Percentiles rank a stretch among this genome's conserved stretches.
Evolutionary conservation across 2,113 vertebrate genomes (phyloP).

Genomic region (Phrynosoma blainvillii): DNA sequence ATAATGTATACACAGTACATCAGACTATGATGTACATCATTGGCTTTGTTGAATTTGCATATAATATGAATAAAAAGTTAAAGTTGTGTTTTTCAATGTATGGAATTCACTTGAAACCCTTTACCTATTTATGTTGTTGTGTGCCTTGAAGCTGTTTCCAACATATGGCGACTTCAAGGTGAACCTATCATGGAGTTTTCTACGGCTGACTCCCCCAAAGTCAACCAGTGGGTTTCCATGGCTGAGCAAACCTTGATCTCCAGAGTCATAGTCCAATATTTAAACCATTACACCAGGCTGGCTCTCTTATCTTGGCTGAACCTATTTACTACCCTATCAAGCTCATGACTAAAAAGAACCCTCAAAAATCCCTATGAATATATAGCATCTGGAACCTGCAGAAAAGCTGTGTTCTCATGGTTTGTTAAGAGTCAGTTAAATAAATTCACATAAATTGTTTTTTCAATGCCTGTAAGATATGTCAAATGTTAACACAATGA

Average conservation of each 20-base stretch:
- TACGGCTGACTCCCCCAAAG: too few relatives aligned
- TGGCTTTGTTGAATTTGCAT: neutral
- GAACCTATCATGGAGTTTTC: too few relatives aligned
- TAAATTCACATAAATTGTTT: neutral
- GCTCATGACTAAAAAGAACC: slow-evolving; percentile 24
- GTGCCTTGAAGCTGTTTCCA: too few relatives aligned
- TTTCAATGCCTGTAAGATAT: neutral
- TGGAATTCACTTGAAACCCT: neutral
- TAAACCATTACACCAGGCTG: too few relatives aligned
- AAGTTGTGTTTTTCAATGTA: neutral
- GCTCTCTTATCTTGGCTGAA: neutral
- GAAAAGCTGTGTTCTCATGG: neutral
- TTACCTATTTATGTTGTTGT: neutral
- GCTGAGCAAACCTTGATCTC: too few relatives aligned
- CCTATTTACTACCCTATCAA: slow-evolving; percentile 16
- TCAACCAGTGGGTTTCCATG: too few relatives aligned
- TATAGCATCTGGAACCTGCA: slow-evolving; percentile 15
- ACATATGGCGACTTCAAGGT: too few relatives aligned
- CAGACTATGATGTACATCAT: neutral
- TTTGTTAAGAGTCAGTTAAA: neutral
- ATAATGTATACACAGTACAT: neutral
- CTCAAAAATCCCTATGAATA: slow-evolving; percentile 25
- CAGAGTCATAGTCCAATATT: too few relatives aligned
- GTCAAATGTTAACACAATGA: slow-evolving; percentile 6
- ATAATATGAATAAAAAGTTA: neutral